These are phyloP conservation scores for Irena cyanogastra DNA, from an alignment of 2,113 vertebrate genomes.

Conservation along the genomic window DNA sequence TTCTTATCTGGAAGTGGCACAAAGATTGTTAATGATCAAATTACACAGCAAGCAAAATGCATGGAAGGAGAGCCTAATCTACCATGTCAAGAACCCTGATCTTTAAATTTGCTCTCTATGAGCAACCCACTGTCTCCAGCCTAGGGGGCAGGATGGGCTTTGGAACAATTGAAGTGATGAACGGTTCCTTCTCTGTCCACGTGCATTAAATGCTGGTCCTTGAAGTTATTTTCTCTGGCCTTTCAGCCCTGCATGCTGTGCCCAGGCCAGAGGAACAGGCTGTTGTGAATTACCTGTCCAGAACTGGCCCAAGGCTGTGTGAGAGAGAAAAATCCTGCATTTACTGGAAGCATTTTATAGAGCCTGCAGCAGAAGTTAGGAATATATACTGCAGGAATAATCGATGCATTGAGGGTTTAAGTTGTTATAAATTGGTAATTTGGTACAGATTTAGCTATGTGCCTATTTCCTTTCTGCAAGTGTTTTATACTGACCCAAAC, in stretches of 20 bases:
- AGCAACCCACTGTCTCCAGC: background rate
- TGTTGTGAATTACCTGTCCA: background rate
- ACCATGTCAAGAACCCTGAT: background rate
- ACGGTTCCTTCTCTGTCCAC: accelerated
- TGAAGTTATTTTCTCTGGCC: background rate
- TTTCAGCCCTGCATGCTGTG: accelerated
- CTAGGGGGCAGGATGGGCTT: background rate
- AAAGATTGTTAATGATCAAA: background rate
- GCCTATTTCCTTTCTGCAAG: background rate
- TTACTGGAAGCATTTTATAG: accelerated
- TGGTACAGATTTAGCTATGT: background rate
- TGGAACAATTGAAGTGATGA: background rate
- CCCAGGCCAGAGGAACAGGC: background rate
- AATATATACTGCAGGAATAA: background rate
- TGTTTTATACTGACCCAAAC: background rate
- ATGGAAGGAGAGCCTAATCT: background rate
- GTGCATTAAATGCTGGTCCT: background rate
- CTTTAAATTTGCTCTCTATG: background rate
- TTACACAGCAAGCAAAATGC: background rate
- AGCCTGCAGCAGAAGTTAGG: background rate
- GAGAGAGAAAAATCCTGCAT: background rate
- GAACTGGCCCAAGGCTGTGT: background rate
- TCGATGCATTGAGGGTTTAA: background rate
- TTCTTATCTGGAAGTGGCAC: background rate
- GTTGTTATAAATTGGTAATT: background rate